Conservation (phyloP, 2,113 vertebrate genomes). For the Formicarius rufipectus region DNA sequence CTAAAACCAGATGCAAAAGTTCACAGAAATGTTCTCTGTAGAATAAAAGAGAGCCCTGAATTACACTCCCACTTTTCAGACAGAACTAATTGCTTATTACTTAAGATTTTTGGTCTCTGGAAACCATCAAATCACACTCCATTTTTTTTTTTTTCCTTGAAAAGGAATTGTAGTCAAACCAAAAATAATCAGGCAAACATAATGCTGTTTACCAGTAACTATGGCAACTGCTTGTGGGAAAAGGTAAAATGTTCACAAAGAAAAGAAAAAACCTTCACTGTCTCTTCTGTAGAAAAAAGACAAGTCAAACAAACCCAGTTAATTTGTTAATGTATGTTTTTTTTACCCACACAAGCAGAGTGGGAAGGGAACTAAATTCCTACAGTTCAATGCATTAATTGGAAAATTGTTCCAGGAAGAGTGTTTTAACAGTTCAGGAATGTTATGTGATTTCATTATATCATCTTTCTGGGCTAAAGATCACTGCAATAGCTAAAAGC, state of each 20-base stretch:
- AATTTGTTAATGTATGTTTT: background rate
- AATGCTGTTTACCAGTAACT: slow-evolving; percentile 26
- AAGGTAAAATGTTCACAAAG: background rate
- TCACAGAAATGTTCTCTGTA: background rate
- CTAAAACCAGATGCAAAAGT: background rate
- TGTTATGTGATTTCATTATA: background rate
- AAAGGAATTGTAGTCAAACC: background rate
- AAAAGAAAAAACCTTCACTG: background rate
- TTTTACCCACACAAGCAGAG: background rate
- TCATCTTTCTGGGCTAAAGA: background rate
- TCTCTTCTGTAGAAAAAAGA: background rate
- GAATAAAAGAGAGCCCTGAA: background rate
- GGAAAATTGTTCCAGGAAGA: background rate
- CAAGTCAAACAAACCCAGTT: background rate
- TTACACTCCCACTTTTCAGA: background rate
- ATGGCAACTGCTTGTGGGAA: slow-evolving; percentile 7
- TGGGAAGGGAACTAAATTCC: background rate
- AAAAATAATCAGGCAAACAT: background rate
- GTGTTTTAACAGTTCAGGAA: background rate
- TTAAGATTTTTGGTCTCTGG: background rate
- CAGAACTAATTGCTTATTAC: background rate
- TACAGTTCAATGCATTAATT: background rate
- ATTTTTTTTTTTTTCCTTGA: background rate
- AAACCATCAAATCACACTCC: background rate
- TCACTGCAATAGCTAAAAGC: background rate